Percentiles rank a stretch among this genome's conserved stretches.
Conservation (phyloP, 1,140 invertebrate genomes). For the Penaeus vannamei region DNA sequence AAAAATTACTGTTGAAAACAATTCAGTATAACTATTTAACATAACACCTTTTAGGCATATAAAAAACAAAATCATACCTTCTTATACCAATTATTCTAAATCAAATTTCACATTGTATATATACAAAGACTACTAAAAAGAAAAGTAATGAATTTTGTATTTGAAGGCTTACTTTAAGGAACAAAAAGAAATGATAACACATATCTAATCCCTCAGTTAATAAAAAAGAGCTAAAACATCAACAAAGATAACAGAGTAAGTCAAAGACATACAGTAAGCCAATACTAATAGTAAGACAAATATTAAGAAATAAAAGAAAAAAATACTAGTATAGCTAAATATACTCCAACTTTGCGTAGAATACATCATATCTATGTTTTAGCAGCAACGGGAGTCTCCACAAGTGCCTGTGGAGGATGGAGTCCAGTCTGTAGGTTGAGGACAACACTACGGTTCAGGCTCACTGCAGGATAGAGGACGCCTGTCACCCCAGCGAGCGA, state of each 20-base stretch:
- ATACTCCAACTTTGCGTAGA: background rate
- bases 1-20: background rate
- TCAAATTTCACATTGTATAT: too few relatives aligned
- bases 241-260: background rate
- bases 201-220: too few relatives aligned
- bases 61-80: too few relatives aligned
- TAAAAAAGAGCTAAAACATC: too few relatives aligned
- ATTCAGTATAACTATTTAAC: too few relatives aligned
- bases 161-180: too few relatives aligned
- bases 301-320: background rate
- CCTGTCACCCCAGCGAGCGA: slow-evolving; percentile 57
- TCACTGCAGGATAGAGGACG: slow-evolving; percentile 67
- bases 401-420: slow-evolving; percentile 45
- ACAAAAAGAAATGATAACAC: too few relatives aligned
- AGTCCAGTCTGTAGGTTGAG: slow-evolving; percentile 61
- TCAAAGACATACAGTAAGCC: slow-evolving; percentile 1
- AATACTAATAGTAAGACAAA: background rate
- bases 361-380: background rate
- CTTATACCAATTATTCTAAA: too few relatives aligned
- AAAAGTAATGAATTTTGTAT: too few relatives aligned
- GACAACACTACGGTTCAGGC: slow-evolving; percentile 65
- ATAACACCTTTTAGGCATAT: too few relatives aligned
- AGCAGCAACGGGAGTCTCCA: background rate
- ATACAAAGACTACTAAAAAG: too few relatives aligned
- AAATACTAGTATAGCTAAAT: background rate